A percentile compares a stretch with the other conserved stretches of the same genome.
phyloP scores from a whole-genome alignment of 2,113 vertebrate genomes.

The Agapornis roseicollis region DNA sequence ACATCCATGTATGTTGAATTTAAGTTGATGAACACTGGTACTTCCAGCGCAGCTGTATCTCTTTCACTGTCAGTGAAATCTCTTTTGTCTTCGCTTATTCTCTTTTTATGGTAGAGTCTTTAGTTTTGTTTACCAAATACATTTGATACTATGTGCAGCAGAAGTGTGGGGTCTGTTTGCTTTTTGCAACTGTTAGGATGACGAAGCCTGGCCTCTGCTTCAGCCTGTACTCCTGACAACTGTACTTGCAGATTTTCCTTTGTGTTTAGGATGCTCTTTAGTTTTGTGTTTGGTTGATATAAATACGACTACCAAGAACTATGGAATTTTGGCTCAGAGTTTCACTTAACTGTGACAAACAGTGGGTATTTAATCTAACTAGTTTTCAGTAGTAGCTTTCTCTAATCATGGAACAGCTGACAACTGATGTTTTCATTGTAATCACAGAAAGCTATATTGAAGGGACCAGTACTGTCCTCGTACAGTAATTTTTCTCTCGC shows the following conservation, averaged over 20 bases:
- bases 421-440: background rate
- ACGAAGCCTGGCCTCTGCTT: background rate
- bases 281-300: background rate
- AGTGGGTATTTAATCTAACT: background rate
- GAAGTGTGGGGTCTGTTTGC: background rate
- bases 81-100: background rate
- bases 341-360: background rate
- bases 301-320: background rate
- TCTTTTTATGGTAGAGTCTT: background rate
- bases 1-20: background rate
- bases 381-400: background rate
- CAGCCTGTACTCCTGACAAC: background rate
- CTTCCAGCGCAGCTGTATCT: background rate
- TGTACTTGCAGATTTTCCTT: background rate
- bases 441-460: background rate
- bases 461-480: background rate
- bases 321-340: background rate
- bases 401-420: background rate
- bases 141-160: background rate
- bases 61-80: background rate
- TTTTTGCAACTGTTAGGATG: background rate
- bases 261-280: background rate
- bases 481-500: background rate
- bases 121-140: background rate
- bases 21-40: background rate